Evolutionary conservation across 2,888 invertebrate genomes (phyloP), one percentile per base, ranked within the genome.

Genomic region (Drosophila paranaensis): DNA sequence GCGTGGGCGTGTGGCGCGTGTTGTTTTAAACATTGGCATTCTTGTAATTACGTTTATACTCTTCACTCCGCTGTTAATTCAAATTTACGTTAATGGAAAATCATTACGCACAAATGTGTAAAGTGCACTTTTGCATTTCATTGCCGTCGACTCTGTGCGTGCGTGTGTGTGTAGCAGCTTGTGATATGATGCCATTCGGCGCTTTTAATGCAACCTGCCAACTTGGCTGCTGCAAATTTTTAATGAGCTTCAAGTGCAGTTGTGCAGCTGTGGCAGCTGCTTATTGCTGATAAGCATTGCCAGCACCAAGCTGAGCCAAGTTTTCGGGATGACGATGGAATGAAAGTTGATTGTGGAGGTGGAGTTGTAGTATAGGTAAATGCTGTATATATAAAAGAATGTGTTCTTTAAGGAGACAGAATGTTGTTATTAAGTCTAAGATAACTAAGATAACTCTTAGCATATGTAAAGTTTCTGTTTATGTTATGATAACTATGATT

Each of bases 61-160:
- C 79, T 73, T 71, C 65, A 65, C 67, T 63, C 71, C 69, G 46
- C 62, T 72, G 88, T 88, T 89, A 87, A 89, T 89, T 89, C 87
- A 87, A 87, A 87, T 87, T 87, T 89, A 87, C 87, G 90, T 89
- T 87, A 87, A 87, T 87, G 87, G 90, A 89, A 89, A 87, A 89
- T 87, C 90, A 87, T 87, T 89, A 81, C 80, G 86, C 90, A 83
- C 81, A 87, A 89, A 89, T 88, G 83, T 89, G 89, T 71, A 86
- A 85, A 86, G 88, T 85, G 86, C 86, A 88, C 88, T 86, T 86
- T 81, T 70, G 74, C 64, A 69, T 71, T 70, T 61, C 73, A 72
- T 62, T 70, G 68, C 64, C 63, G 65, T 50, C 16, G 30, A 50
- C 11, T 48, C 6, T 33, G 14, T 14, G 2, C 9, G 10, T 25